Evolutionary conservation across 2,888 invertebrate genomes (phyloP).

Genomic region (Orthosia cruda): DNA sequence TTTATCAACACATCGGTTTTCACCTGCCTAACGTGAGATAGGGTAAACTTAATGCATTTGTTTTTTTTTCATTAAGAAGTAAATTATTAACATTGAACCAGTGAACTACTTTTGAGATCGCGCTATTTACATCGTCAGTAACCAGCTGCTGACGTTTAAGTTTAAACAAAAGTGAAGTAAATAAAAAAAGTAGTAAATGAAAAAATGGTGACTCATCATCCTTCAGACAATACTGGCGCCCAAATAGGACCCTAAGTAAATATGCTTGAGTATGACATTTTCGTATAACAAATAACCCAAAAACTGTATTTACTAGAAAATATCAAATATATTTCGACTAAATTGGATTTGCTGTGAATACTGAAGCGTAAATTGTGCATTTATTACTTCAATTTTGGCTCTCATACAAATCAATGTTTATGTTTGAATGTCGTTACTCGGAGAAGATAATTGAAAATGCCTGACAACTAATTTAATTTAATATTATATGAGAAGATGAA

Average conservation of each 20-base stretch:
- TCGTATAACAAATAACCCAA: constrained; percentile 6
- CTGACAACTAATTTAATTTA: neutral
- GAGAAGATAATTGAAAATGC: neutral
- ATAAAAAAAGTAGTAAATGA: too few relatives aligned
- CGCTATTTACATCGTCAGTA: too few relatives aligned
- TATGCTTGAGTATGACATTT: neutral
- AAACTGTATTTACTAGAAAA: constrained; percentile 23
- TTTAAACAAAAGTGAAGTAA: too few relatives aligned
- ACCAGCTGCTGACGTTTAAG: too few relatives aligned
- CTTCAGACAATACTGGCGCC: constrained; percentile 34
- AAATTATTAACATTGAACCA: too few relatives aligned
- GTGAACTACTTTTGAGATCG: too few relatives aligned
- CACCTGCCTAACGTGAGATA: too few relatives aligned
- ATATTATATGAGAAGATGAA: neutral
- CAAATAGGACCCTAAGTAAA: constrained; percentile 32
- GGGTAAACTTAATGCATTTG: too few relatives aligned
- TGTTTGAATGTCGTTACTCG: neutral
- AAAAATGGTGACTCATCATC: constrained; percentile 7
- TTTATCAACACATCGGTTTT: too few relatives aligned
- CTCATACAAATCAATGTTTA: neutral
- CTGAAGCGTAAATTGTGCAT: constrained; percentile 21
- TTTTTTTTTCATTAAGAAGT: too few relatives aligned
- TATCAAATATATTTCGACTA: neutral
- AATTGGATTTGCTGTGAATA: neutral
- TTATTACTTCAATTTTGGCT: neutral